A percentile compares a stretch with the other conserved stretches of the same genome.
phyloP scores from a whole-genome alignment of 1,140 invertebrate genomes.

The Pseudomyrmex sp. region DNA sequence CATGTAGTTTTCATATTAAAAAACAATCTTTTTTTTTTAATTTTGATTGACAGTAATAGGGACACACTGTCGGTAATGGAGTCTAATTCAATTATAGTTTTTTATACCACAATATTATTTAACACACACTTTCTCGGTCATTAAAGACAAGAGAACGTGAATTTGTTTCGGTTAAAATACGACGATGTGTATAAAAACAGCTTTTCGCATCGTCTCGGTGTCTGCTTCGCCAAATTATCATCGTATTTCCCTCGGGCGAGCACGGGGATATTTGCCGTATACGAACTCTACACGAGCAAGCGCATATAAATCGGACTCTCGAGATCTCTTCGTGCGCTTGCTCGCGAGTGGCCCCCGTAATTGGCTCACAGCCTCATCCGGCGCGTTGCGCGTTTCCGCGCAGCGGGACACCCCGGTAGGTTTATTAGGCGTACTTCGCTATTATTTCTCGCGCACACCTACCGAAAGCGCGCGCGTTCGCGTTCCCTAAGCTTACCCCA shows the following conservation, averaged over 20 bases:
- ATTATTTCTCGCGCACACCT: conserved; percentile 63
- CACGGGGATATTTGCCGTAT: not conserved
- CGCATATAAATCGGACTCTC: conserved; percentile 61
- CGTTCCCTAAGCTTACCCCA: conserved; percentile 26
- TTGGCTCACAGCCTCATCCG: conserved; percentile 58
- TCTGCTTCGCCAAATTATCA: conserved; percentile 9
- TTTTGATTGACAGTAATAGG: no score
- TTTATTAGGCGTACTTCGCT: conserved; percentile 70
- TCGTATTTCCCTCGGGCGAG: conserved; percentile 26
- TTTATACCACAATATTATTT: not conserved
- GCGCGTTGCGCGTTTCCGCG: conserved; percentile 65
- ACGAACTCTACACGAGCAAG: conserved; percentile 15
- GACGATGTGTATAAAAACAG: conserved; percentile 2
- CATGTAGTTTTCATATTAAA: no score
- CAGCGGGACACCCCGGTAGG: conserved; percentile 67
- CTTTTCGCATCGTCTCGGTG: conserved; percentile 9
- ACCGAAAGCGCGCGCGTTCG: conserved; percentile 56
- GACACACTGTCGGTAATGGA: no score
- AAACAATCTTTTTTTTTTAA: no score
- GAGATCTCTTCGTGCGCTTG: conserved; percentile 43
- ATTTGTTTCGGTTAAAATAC: conserved; percentile 8
- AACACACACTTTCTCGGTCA: not conserved
- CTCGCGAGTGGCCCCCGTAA: conserved; percentile 50
- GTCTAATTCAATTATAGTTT: no score
- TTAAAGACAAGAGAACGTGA: not conserved